Evolutionary conservation across 92 coral and sea anemone species (phyloP).

Genomic region (Phymanthus crucifer): DNA sequence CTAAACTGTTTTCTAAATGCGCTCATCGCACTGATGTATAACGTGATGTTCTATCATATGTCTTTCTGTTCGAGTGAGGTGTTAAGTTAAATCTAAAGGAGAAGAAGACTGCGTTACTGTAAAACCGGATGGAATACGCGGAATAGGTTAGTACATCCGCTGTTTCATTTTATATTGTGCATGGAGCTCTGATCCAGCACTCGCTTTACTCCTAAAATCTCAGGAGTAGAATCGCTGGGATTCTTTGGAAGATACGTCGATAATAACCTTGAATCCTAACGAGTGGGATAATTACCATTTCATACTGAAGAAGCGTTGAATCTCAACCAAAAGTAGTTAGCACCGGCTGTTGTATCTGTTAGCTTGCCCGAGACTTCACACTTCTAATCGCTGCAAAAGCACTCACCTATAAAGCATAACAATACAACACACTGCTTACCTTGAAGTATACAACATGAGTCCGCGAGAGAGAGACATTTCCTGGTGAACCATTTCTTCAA

Average conservation of each 20-base stretch:
- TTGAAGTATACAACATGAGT: not conserved
- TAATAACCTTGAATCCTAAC: not conserved
- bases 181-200: not conserved
- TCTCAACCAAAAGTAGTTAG: not conserved
- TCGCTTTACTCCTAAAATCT: not conserved
- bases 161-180: not conserved
- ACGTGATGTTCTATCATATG: not conserved
- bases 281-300: not conserved
- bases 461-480: not conserved
- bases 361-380: not conserved
- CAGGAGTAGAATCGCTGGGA: not conserved
- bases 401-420: not conserved
- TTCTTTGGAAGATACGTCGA: not conserved
- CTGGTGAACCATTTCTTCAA: not conserved
- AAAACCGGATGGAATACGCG: not conserved
- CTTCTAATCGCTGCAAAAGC: not conserved
- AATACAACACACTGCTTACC: not conserved
- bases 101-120: not conserved
- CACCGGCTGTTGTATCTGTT: not conserved
- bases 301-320: not conserved
- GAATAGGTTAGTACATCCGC: not conserved
- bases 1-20: not conserved
- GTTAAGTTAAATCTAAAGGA: not conserved
- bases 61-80: not conserved
- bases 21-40: not conserved